phyloP scores from a whole-genome alignment of 2,113 vertebrate species.

The Entosphenus tridentatus region DNA sequence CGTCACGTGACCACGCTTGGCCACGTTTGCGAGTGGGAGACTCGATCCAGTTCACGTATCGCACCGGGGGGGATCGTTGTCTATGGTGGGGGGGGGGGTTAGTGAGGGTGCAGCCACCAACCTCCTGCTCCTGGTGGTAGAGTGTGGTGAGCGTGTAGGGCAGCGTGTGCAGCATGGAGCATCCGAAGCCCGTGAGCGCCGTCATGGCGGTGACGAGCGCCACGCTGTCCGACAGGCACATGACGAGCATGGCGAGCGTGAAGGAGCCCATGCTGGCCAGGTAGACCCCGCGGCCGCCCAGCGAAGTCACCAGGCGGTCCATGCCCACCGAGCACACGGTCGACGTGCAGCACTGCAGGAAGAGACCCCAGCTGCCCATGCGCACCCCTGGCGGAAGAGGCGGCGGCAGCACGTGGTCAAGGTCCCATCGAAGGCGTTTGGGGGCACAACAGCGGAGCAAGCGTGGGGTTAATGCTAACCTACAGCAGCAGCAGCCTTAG shows the following conservation, averaged over 20 bases:
- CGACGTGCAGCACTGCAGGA: slow-evolving; percentile 46
- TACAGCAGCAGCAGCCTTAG: no score
- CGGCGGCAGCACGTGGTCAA: no score
- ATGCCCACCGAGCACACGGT: slow-evolving; percentile 42
- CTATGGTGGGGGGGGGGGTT: no score
- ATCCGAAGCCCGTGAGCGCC: slow-evolving; percentile 40
- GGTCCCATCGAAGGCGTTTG: no score
- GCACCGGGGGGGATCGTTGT: no score
- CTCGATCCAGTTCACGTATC: no score
- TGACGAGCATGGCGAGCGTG: slow-evolving; percentile 27
- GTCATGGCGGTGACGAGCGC: slow-evolving; percentile 32
- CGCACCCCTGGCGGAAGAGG: slow-evolving; percentile 33
- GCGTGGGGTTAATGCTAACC: no score
- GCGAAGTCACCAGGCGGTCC: slow-evolving; percentile 36
- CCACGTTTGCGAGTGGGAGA: no score
- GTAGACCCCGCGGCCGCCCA: slow-evolving; percentile 32
- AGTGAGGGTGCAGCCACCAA: slow-evolving; percentile 12
- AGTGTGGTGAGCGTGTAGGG: slow-evolving; percentile 47
- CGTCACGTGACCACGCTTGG: no score
- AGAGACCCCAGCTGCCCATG: slow-evolving; percentile 55
- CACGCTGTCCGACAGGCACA: slow-evolving; percentile 36
- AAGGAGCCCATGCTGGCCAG: slow-evolving; percentile 39
- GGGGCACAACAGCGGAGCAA: no score
- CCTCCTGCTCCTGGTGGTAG: slow-evolving; percentile 49
- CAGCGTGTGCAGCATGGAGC: slow-evolving; percentile 47